A percentile compares a stretch with the other conserved stretches of the same genome.
These are phyloP conservation scores for Gallirallus australis DNA, from an alignment of 2,797 vertebrate genomes.

Conservation along the genomic window DNA sequence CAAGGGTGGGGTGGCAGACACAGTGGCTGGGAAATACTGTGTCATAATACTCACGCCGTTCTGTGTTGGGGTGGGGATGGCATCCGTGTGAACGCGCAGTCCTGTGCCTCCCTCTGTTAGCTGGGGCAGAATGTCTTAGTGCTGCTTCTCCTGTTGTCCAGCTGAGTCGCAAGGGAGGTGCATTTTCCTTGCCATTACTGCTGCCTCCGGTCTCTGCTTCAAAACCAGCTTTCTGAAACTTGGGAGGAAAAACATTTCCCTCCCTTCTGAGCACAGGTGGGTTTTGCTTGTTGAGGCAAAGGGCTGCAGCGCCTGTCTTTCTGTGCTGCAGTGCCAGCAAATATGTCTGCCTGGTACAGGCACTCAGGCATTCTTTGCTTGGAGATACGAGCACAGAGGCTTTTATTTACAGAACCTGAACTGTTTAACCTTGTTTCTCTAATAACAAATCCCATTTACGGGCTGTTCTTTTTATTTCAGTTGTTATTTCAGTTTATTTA, in stretches of 20 bases:
- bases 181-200: neutral
- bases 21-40: neutral
- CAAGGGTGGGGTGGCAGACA: too few species aligned
- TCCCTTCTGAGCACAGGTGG: neutral
- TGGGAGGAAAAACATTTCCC: neutral
- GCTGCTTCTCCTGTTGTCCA: neutral
- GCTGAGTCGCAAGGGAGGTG: neutral
- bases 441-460: slow-evolving; percentile 13
- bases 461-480: slow-evolving; percentile 25
- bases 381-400: neutral
- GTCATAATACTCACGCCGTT: neutral
- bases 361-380: neutral
- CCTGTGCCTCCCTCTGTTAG: neutral
- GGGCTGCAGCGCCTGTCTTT: neutral
- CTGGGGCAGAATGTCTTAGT: neutral
- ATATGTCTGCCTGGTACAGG: neutral
- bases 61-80: neutral
- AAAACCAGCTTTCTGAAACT: neutral
- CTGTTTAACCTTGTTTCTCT: slow-evolving; percentile 30
- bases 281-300: neutral
- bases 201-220: neutral
- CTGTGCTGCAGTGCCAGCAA: neutral
- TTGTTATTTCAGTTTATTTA: neutral
- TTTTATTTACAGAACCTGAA: slow-evolving; percentile 18
- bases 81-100: neutral